Conservation (phyloP, 2,797 vertebrate species). For the Lepus oiostolus region DNA sequence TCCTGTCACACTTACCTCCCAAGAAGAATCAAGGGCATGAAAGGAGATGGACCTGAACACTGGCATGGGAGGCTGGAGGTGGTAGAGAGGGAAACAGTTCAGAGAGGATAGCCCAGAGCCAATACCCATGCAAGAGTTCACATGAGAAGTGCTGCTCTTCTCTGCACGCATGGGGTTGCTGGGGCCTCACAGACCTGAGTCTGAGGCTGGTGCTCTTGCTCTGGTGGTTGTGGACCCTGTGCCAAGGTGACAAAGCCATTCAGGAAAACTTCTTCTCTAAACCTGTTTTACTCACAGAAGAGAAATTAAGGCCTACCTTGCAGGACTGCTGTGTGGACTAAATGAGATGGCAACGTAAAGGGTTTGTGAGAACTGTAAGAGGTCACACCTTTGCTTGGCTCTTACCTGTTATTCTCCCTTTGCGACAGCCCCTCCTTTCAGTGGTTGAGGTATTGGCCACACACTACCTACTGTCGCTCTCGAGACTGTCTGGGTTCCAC, state of each 20-base stretch:
- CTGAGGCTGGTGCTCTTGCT: not conserved
- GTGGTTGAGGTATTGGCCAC: too few species aligned
- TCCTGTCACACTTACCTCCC: not conserved
- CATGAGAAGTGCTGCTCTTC: not conserved
- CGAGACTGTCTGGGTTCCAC: not conserved
- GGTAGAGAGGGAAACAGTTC: not conserved
- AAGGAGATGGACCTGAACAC: too few species aligned
- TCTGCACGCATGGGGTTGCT: rapidly evolving
- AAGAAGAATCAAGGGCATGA: not conserved
- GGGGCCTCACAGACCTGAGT: not conserved
- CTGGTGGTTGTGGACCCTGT: not conserved
- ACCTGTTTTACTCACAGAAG: not conserved
- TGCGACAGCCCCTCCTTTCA: not conserved
- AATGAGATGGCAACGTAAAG: not conserved
- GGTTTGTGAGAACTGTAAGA: not conserved
- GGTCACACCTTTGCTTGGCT: not conserved
- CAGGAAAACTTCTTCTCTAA: not conserved
- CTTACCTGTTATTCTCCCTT: not conserved
- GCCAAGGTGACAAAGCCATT: not conserved
- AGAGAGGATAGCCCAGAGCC: not conserved
- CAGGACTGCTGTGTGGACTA: not conserved
- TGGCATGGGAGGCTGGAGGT: not conserved
- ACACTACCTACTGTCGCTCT: not conserved
- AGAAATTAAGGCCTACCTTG: not conserved
- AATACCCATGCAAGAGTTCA: not conserved